phyloP scores from a whole-genome alignment of 2,888 invertebrate genomes.

The Aelia acuminata region DNA sequence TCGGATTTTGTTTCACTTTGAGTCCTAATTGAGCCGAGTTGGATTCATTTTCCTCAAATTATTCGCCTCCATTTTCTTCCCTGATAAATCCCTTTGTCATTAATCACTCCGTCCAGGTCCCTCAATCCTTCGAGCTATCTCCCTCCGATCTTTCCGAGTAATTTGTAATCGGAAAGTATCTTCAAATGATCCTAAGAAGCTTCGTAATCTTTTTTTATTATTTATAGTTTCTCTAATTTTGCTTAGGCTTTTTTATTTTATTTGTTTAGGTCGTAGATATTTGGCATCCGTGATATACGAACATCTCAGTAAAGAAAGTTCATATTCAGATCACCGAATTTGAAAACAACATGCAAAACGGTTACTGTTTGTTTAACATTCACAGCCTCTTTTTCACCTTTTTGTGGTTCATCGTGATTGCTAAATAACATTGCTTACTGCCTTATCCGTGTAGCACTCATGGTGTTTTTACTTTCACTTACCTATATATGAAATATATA shows the following conservation, averaged over 20 bases:
- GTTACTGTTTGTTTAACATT: too few species aligned
- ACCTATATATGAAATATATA: too few species aligned
- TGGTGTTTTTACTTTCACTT: too few species aligned
- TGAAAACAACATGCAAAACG: too few species aligned
- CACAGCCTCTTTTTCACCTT: too few species aligned
- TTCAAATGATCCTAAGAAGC: neutral
- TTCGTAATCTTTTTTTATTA: neutral
- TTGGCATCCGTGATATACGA: too few species aligned
- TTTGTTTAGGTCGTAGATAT: too few species aligned
- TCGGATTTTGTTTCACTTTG: neutral
- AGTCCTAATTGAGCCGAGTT: neutral
- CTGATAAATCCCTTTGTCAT: neutral
- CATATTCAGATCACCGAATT: too few species aligned
- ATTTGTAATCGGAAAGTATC: neutral
- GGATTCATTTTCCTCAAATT: slow-evolving; percentile 21
- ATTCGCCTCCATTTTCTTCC: neutral
- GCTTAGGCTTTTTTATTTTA: neutral
- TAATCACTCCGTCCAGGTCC: neutral
- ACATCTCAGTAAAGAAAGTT: too few species aligned
- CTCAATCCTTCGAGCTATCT: neutral
- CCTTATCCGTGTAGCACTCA: too few species aligned
- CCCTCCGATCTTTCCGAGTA: neutral
- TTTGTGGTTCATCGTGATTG: too few species aligned
- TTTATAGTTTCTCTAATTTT: neutral
- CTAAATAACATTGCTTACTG: too few species aligned